Conservation (phyloP, 2,113 vertebrate species). For the Anguilla japonica region DNA sequence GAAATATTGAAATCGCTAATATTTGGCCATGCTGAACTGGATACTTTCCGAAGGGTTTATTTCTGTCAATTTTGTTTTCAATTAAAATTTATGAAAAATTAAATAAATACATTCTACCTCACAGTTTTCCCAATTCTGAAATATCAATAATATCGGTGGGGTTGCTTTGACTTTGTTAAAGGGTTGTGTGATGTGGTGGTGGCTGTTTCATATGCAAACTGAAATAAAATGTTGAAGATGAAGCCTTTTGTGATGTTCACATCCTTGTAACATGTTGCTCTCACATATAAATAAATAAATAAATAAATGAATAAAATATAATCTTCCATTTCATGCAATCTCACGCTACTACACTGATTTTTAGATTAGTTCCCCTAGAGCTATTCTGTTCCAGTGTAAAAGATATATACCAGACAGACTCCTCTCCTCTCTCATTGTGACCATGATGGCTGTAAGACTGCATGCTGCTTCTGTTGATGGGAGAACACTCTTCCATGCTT, state of each 20-base stretch:
- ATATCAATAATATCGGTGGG: slow-evolving; percentile 35
- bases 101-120: not conserved
- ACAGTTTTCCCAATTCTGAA: slow-evolving; percentile 14
- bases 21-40: not conserved
- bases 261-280: not conserved
- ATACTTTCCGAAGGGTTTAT: not conserved
- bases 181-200: slow-evolving; percentile 31
- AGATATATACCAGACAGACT: not conserved
- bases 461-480: not conserved
- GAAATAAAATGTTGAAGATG: slow-evolving; percentile 22
- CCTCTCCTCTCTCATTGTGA: not conserved
- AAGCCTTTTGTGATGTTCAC: not conserved
- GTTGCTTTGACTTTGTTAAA: slow-evolving; percentile 33
- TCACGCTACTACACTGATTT: not conserved
- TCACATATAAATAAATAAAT: not conserved
- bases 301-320: not conserved
- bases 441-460: not conserved
- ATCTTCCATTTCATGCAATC: not conserved
- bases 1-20: not conserved
- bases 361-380: not conserved
- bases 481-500: too few species aligned
- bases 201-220: slow-evolving; percentile 39
- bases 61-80: not conserved
- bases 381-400: not conserved
- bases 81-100: not conserved